Base-by-base conservation (phyloP, 2,888 invertebrate genomes). In the Leptopilina syphax region DNA sequence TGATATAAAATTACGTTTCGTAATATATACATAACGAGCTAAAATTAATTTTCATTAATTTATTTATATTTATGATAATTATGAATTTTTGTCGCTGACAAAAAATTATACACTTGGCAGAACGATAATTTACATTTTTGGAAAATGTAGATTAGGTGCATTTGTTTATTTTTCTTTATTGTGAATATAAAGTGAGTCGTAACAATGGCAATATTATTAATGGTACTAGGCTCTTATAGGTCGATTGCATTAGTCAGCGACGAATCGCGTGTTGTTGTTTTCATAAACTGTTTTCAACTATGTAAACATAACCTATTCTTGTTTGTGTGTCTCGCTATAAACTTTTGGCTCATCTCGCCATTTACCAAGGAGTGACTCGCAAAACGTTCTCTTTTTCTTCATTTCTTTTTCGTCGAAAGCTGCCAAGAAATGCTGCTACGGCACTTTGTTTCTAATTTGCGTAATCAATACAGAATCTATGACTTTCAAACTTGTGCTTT, bases 291-390 rank as follows among this genome's bases (percentile, higher is more conserved):
- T 68, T 68, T 47, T 18, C 24, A 70, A 70, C 68, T 70, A 41
- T 41, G 68, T 70, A 70, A 70, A 70, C 68, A 70, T 54, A 70
- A 70, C 68, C 68, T 70, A 24, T 54, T 50, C 24, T 54, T 24
- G 68, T 24, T 3, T 54, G 9, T 47, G 47, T 47, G 47, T 47
- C 47, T 7, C 47, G 1, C 9, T 47, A 6, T 47, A 47, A 1
- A 47, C 27, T 68, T n/a, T 67, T 67, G 47, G 24, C 18, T 47
- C 9, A 3, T n/a, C 8, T 57, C 57, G 57, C 13, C n/a, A n/a
- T 57, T 13, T 57, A 47, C 18, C 47, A 7, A 47, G n/a, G 50
- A 50, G 50, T 70, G 27, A 70, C 50, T 70, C 50, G 68, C 27
- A 50, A 50, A 47, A 7, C 47, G 47, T 47, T 47, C 9, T 47